Base-by-base conservation (phyloP, 2,113 vertebrate species). In the Megaceryle torquata region DNA sequence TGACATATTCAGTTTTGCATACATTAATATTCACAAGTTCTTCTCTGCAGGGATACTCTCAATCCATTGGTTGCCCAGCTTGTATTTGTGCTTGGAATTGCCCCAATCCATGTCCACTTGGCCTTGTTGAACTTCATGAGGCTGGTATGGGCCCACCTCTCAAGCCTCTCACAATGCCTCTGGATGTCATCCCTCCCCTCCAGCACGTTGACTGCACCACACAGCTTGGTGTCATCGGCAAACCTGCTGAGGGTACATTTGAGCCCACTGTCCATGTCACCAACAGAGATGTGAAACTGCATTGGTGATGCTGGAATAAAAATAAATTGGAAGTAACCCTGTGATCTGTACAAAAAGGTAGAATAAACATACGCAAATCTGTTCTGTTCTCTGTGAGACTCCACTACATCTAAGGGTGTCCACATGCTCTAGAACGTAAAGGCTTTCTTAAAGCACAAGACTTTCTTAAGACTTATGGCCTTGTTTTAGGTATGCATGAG, bases 351-450 rank as follows among this genome's bases (percentile, higher is more conserved):
- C 5, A 56, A 64, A 91, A 51, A 33, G 7, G 6, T 8, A 64
- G 10, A 54, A 37, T 56, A 77, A 72, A 70, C 1, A 0, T 22
- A 21, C 74, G 4, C 28, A 74, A 37, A 80, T 17, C 8, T 56
- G 1, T 28, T 56, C 5, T 57, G 12, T 46, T 80, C 12, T 68
- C 16, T 88, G 6, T 41, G 15, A 79, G 28, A 54, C 7, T n/a
- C 2, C 10, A 37, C 28, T 39, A 11, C 25, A 10, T 51, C 15
- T 5, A 3, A 77, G 15, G 7, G 12, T 5, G 5, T 3, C 22
- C 12, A 56, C 5, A 6, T 13, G 13, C 24, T 3, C 31, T n/a
- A 59, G 15, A 44, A 8, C 5, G 39, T 3, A 1, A 2, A 59
- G 13, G 6, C 4, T 88, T 86, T 53, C 71, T 64, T 60, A 77